A percentile compares a stretch with the other conserved stretches of the same genome.
Evolutionary conservation across 2,888 invertebrate genomes (phyloP).

Genomic region (Morinoia aosen): DNA sequence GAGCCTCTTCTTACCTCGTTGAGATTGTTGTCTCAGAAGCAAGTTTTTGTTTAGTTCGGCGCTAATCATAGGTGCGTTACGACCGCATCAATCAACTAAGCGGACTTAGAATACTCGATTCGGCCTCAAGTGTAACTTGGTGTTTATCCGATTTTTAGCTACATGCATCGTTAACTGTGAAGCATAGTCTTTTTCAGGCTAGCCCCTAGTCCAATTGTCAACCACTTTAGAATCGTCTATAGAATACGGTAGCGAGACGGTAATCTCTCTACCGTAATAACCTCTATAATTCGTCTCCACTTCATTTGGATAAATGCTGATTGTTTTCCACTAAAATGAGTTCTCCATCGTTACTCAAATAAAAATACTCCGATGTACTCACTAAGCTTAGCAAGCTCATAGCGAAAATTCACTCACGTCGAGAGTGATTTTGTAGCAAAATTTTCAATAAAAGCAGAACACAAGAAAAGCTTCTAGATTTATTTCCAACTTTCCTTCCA

Average conservation of each 20-base stretch:
- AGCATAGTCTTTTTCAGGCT: not conserved
- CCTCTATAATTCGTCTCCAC: not conserved
- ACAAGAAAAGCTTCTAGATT: no score
- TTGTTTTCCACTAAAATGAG: not conserved
- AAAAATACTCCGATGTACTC: not conserved
- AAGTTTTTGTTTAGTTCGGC: constrained; percentile 26
- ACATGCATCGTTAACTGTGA: not conserved
- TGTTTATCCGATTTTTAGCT: not conserved
- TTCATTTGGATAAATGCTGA: not conserved
- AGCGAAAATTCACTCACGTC: no score
- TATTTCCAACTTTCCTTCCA: no score
- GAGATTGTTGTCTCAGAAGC: not conserved
- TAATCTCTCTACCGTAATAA: not conserved
- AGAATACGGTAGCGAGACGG: not conserved
- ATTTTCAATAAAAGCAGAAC: no score
- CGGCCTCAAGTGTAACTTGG: not conserved
- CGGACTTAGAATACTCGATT: not conserved
- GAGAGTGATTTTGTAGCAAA: no score
- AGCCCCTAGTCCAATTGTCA: not conserved
- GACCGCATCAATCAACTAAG: not conserved
- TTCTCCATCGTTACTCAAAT: not conserved
- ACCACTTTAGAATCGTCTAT: not conserved
- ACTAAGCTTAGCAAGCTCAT: no score
- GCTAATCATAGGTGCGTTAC: constrained; percentile 5
- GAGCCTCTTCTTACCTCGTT: not conserved